phyloP scores from a whole-genome alignment of 2,113 vertebrate genomes.

The Lampris megalopsis region DNA sequence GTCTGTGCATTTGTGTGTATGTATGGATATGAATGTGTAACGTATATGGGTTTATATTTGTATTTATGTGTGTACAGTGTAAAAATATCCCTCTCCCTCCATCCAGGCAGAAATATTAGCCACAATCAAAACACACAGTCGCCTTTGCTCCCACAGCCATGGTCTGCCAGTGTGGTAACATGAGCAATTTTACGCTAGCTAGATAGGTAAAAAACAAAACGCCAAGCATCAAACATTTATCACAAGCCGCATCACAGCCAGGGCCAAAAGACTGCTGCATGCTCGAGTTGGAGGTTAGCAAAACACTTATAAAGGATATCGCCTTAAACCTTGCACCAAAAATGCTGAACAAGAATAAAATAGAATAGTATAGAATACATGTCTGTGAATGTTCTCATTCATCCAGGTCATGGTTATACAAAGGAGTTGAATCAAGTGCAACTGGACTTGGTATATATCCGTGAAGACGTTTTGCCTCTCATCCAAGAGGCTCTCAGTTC shows the following conservation, averaged over 20 bases:
- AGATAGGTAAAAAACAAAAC: slow-evolving; percentile 57
- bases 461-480: too few relatives aligned
- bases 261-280: neutral
- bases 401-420: too few relatives aligned
- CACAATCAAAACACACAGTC: slow-evolving; percentile 18
- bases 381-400: too few relatives aligned
- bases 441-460: too few relatives aligned
- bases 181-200: slow-evolving; percentile 60
- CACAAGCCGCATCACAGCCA: slow-evolving; percentile 13
- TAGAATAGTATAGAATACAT: neutral
- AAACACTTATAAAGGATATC: neutral
- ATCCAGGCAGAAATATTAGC: slow-evolving; percentile 60
- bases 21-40: neutral
- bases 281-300: slow-evolving; percentile 8
- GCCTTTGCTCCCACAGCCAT: slow-evolving; percentile 34
- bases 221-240: neutral
- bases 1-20: neutral
- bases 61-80: slow-evolving; percentile 43
- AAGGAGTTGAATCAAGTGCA: too few relatives aligned
- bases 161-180: slow-evolving; percentile 46
- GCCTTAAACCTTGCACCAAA: neutral
- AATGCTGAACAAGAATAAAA: neutral
- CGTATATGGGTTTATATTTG: slow-evolving; percentile 22
- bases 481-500: too few relatives aligned
- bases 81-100: slow-evolving; percentile 72